Evolutionary conservation across 2,113 vertebrate genomes (phyloP).

Genomic region (Oryzias curvinotus): DNA sequence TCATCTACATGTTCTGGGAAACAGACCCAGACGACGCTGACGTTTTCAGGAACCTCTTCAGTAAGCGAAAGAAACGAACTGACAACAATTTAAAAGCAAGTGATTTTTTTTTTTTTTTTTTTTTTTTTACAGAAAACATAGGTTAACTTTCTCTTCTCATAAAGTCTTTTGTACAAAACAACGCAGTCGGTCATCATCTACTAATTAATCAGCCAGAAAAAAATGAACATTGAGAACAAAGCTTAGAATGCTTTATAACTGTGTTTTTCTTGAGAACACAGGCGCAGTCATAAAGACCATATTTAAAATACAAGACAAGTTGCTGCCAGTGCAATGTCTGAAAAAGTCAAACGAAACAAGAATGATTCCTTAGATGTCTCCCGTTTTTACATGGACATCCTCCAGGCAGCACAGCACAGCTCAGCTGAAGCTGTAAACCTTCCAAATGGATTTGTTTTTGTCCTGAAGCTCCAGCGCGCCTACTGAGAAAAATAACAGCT

Average conservation of each 20-base stretch:
- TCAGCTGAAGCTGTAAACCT: constrained; percentile 36
- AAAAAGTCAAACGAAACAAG: constrained; percentile 51
- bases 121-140: constrained; percentile 17
- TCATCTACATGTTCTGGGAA: constrained; percentile 56
- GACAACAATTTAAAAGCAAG: constrained; percentile 15
- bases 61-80: constrained; percentile 37
- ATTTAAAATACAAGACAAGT: constrained; percentile 38
- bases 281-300: constrained; percentile 10
- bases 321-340: constrained; percentile 42
- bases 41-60: constrained; percentile 47
- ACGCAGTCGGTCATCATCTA: background rate
- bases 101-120: background rate
- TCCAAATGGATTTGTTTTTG: constrained; percentile 63
- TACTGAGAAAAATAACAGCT: constrained; percentile 61
- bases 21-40: constrained; percentile 53
- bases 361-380: constrained; percentile 61
- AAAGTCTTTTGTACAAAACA: no score
- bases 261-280: constrained; percentile 18
- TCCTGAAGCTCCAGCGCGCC: constrained; percentile 43
- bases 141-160: background rate
- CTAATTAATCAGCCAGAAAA: constrained; percentile 7
- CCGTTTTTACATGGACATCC: constrained; percentile 51
- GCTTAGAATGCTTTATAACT: constrained; percentile 22
- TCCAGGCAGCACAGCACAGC: constrained; percentile 52
- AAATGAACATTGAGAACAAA: constrained; percentile 10